These are phyloP conservation scores for Tenualosa thibaudeaui DNA, from an alignment of 2,797 vertebrate genomes.

Conservation along the genomic window DNA sequence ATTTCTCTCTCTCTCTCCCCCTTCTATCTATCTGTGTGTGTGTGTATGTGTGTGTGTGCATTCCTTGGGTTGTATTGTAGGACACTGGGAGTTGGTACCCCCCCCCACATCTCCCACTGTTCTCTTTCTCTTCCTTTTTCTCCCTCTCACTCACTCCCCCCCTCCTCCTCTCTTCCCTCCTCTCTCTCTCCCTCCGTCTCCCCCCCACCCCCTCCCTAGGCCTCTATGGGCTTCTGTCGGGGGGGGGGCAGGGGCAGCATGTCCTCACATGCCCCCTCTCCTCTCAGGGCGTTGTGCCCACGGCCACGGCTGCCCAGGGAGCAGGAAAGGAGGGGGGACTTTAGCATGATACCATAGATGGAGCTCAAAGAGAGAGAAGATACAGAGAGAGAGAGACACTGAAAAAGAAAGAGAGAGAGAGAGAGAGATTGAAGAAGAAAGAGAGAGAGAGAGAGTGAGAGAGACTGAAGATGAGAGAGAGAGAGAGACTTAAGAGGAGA, in stretches of 20 bases:
- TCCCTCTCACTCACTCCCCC: not conserved
- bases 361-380: conserved; percentile 2
- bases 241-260: not conserved
- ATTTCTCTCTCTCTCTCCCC: no score
- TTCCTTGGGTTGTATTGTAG: no score
- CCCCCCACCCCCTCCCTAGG: not conserved
- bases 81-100: no score
- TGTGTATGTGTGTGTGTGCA: no score
- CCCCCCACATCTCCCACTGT: not conserved
- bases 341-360: not conserved
- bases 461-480: not conserved
- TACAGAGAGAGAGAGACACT: not conserved
- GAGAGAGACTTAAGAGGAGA: not conserved
- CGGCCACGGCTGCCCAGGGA: no score
- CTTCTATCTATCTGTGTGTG: no score
- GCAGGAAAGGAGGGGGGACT: not conserved
- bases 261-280: conserved; percentile 13
- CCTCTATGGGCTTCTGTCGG: not conserved
- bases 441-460: not conserved
- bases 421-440: not conserved
- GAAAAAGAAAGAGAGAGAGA: not conserved
- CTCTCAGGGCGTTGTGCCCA: no score
- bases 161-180: not conserved
- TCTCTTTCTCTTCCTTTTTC: not conserved
- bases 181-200: not conserved